Conservation (phyloP, 2,797 vertebrate genomes). For the Paedocypris micromegethes region DNA sequence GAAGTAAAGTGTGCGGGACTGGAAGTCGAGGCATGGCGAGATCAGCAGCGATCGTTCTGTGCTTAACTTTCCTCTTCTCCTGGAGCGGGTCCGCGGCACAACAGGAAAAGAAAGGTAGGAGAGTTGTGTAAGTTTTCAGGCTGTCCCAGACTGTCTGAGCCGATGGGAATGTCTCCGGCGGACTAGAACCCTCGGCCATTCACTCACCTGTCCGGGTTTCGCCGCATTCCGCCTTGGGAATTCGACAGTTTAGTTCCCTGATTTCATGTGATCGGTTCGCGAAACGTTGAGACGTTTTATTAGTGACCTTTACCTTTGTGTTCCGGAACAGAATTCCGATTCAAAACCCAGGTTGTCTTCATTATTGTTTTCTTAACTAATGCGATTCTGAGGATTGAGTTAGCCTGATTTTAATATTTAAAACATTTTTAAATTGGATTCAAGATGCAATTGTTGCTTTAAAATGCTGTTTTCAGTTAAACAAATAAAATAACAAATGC, state of each 20-base stretch:
- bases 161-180: slow-evolving; percentile 2
- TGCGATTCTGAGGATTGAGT: no score
- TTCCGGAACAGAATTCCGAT: no score
- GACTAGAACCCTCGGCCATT: not conserved
- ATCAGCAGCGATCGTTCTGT: slow-evolving; percentile 55
- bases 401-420: no score
- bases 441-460: no score
- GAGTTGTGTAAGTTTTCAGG: slow-evolving; percentile 5
- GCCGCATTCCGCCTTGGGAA: slow-evolving; percentile 1
- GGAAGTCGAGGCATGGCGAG: slow-evolving; percentile 54
- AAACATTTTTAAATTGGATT: no score
- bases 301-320: no score
- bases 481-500: no score
- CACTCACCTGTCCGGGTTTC: not conserved
- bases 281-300: no score
- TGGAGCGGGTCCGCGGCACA: slow-evolving; percentile 51
- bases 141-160: not conserved
- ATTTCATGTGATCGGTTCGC: no score
- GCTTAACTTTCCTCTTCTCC: slow-evolving; percentile 57
- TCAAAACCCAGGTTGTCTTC: no score
- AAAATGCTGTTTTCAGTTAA: no score
- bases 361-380: no score
- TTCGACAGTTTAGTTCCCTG: not conserved
- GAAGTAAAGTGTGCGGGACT: slow-evolving; percentile 55
- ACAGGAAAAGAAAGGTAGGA: slow-evolving; percentile 69